phyloP scores from a whole-genome alignment of 2,113 vertebrate genomes.

The Scatophagus argus region DNA sequence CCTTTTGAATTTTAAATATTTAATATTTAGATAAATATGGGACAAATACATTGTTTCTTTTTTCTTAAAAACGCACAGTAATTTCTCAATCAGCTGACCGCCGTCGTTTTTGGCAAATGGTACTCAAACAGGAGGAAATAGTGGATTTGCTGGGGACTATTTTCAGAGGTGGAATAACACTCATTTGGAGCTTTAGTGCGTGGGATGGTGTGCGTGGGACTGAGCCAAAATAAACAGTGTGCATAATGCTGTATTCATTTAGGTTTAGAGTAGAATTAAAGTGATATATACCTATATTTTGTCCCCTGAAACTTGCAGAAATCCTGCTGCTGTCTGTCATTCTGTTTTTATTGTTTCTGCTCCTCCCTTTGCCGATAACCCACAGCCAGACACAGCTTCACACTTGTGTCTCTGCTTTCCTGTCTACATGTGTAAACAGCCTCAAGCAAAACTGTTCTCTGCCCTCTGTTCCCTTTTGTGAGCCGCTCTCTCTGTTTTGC shows the following conservation, averaged over 20 bases:
- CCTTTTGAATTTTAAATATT: too few relatives aligned
- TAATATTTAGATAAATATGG: too few relatives aligned
- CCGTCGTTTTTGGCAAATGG: not conserved
- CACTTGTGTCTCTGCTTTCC: not conserved
- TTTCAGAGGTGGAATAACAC: not conserved
- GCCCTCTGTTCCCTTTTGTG: conserved; percentile 13
- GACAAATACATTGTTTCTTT: not conserved
- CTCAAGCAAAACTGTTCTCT: not conserved
- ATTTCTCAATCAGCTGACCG: not conserved
- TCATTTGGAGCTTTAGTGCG: not conserved
- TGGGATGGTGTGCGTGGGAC: not conserved
- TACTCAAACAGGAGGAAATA: not conserved
- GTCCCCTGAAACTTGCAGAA: not conserved
- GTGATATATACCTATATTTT: not conserved
- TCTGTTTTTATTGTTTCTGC: not conserved
- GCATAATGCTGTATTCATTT: not conserved
- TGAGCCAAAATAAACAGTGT: not conserved
- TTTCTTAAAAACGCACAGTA: not conserved
- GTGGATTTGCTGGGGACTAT: not conserved
- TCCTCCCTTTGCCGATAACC: not conserved
- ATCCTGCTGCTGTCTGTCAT: not conserved
- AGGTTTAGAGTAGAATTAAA: not conserved
- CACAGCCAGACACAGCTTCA: conserved; percentile 11
- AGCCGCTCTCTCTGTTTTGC: not conserved
- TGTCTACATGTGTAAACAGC: conserved; percentile 21